Conservation (phyloP, 2,888 invertebrate species). For the Nematopogon swammerdamellus region DNA sequence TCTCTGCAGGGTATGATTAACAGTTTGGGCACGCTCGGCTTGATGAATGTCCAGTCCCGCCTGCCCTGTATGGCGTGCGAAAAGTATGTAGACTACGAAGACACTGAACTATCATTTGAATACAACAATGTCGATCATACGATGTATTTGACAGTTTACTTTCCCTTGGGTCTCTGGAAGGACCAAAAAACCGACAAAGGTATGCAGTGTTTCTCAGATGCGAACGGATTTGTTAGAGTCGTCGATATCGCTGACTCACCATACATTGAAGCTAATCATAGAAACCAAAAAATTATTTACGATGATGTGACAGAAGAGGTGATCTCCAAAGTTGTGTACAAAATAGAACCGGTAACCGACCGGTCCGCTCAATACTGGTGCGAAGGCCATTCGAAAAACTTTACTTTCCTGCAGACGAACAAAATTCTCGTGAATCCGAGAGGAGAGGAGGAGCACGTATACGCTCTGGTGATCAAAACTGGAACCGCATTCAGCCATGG, state of each 20-base stretch:
- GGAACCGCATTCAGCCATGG: constrained; percentile 17
- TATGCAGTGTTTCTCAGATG: constrained; percentile 60
- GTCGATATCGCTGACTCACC: constrained; percentile 37
- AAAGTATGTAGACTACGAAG: constrained; percentile 21
- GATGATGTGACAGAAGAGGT: constrained; percentile 7
- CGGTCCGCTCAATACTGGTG: constrained; percentile 65
- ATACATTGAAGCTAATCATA: constrained; percentile 14
- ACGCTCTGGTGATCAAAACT: constrained; percentile 30
- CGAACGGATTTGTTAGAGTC: constrained; percentile 44
- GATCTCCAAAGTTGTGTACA: constrained; percentile 41
- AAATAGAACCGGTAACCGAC: constrained; percentile 44
- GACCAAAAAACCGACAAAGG: constrained; percentile 38
- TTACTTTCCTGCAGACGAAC: constrained; percentile 43
- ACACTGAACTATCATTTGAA: constrained; percentile 33
- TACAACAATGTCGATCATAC: constrained; percentile 24
- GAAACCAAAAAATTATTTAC: constrained; percentile 9
- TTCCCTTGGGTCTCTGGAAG: constrained; percentile 52
- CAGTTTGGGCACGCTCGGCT: constrained; percentile 23
- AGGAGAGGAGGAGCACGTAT: constrained; percentile 32
- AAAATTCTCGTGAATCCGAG: constrained; percentile 48
- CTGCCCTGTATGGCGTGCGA: constrained; percentile 42
- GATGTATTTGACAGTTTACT: constrained; percentile 52
- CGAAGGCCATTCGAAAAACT: constrained; percentile 53
- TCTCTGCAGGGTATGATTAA: constrained; percentile 26
- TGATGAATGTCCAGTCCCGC: constrained; percentile 17